Base-by-base conservation (phyloP, 2,888 invertebrate genomes). In the Temnothorax rugatulus region DNA sequence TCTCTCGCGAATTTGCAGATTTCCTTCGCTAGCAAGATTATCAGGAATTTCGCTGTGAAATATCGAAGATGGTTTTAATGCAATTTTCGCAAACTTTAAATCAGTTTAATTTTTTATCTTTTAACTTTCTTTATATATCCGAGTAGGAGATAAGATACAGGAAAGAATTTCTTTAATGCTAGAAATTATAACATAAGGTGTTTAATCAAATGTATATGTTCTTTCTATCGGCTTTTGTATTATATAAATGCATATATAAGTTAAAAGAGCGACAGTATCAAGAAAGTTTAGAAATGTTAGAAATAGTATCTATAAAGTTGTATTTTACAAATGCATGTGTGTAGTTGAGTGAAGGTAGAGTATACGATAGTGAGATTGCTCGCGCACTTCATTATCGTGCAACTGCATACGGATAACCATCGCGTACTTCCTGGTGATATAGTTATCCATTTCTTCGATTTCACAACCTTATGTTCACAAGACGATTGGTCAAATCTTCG, bases 11-110 rank as follows among this genome's bases (percentile, higher is more conserved):
- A 54, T 52, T n/a, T 21, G n/a, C 54, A 41, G 41, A 54, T 54
- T 57, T 71, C 21, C 64, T 52, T 64, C 38, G 50, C 9, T 54
- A 11, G 13, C 38, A 9, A 61, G 59, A 71, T 81, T 73, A 77
- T 57, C 81, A 69, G 47, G 44, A 76, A 59, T 34, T 29, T 81
- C 75, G 75, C 76, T 54, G 68, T 68, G 68, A 85, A 79, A 47
- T 75, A 47, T 13, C 57, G 5, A 5, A 25, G 18, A 29, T 50
- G 52, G 15, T 38, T 38, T 71, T 71, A 57, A 38, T 38, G 15
- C 52, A 52, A 5, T 29, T 54, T 9, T 71, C 41, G 4, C n/a
- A 13, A 38, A 29, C 29, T 50, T 25, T 1, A 34, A n/a, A 52
- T 29, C 4, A 29, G 4, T 29, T 29, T 7, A 9, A 29, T 47